These are phyloP conservation scores for Capreolus pygargus DNA, from an alignment of 2,113 vertebrate genomes.

Conservation along the genomic window DNA sequence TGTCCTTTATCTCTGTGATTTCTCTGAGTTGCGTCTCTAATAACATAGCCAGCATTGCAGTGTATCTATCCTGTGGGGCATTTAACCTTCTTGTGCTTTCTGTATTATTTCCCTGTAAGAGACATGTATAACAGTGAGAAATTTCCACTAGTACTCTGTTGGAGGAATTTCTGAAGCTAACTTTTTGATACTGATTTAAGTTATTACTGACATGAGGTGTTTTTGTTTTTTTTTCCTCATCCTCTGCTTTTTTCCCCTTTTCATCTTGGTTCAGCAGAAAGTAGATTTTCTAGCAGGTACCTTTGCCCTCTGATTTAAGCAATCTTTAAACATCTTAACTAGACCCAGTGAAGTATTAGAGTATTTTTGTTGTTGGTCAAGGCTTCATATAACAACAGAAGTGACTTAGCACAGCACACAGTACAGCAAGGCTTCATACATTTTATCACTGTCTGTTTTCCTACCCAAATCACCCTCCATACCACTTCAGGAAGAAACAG, in stretches of 20 bases:
- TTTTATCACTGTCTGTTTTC: background rate
- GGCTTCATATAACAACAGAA: background rate
- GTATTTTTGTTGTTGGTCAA: background rate
- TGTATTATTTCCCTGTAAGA: background rate
- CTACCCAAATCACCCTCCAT: background rate
- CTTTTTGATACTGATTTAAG: background rate
- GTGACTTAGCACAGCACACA: background rate
- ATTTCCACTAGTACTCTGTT: background rate
- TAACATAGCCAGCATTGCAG: background rate
- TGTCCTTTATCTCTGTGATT: background rate
- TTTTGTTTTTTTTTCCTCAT: background rate
- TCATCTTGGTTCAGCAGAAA: constrained; percentile 52
- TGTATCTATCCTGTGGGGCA: background rate
- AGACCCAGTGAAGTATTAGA: background rate
- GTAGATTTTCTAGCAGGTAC: background rate
- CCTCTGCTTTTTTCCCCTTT: background rate
- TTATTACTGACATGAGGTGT: background rate
- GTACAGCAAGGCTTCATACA: background rate
- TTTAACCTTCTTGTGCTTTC: background rate
- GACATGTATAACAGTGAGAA: background rate
- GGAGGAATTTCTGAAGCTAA: background rate
- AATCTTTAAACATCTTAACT: constrained; percentile 43
- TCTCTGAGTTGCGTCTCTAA: background rate
- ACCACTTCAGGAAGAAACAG: background rate
- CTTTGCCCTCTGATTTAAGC: constrained; percentile 24